phyloP scores from a whole-genome alignment of 64 coral and sea anemone genomes.

The Stylophora pistillata region DNA sequence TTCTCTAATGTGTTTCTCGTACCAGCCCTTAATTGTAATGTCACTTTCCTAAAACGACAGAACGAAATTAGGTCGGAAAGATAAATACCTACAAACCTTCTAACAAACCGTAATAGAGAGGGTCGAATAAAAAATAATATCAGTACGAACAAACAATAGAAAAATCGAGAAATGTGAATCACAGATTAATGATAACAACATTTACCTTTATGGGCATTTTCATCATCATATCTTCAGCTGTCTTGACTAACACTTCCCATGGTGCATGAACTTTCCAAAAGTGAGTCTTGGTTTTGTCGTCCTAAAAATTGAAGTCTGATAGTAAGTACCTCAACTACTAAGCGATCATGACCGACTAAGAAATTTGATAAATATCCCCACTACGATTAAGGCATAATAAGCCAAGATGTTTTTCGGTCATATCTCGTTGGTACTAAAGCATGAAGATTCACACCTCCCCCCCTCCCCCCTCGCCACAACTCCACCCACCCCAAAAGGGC shows the following conservation, averaged over 20 bases:
- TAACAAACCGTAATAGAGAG: no score
- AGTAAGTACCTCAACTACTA: not conserved
- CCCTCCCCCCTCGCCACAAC: no score
- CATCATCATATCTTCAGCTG: slow-evolving; percentile 94
- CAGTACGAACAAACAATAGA: no score
- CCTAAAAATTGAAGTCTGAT: not conserved
- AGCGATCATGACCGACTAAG: not conserved
- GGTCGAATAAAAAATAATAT: no score
- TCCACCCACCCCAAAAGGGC: no score
- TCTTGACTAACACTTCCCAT: slow-evolving; percentile 59
- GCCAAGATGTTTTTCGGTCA: no score
- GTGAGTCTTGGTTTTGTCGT: slow-evolving; percentile 74
- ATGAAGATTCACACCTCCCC: no score
- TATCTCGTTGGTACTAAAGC: no score
- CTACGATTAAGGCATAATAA: no score
- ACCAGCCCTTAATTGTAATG: slow-evolving; percentile 76
- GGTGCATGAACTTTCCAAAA: slow-evolving; percentile 89
- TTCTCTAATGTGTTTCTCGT: slow-evolving; percentile 65
- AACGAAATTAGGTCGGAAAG: not conserved
- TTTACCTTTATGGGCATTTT: slow-evolving; percentile 87
- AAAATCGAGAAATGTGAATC: no score
- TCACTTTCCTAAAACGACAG: slow-evolving; percentile 55
- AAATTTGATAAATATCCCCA: not conserved
- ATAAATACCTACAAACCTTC: not conserved
- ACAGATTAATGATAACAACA: no score